These are phyloP conservation scores for Polydrusus cervinus DNA, from an alignment of 2,888 invertebrate species.

Conservation along the genomic window DNA sequence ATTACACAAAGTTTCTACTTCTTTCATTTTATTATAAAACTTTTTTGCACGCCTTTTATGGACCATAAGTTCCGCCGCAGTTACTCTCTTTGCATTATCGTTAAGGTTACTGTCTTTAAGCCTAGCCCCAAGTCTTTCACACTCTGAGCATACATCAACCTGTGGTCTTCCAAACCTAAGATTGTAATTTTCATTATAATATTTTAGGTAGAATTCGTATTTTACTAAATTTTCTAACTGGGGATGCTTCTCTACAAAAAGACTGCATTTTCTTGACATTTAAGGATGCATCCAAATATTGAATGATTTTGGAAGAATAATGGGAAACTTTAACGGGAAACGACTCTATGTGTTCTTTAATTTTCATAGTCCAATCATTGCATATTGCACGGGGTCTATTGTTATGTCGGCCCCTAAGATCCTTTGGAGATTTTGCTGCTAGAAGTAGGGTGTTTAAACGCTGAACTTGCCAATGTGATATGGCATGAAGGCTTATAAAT, in stretches of 20 bases:
- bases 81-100: conserved; percentile 49
- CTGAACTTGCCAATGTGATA: conserved; percentile 51
- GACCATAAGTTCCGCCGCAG: conserved; percentile 39
- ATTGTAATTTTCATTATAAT: conserved; percentile 58
- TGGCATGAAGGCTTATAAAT: conserved; percentile 52
- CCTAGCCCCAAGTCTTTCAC: conserved; percentile 40
- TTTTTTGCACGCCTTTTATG: conserved; percentile 44
- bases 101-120: conserved; percentile 33
- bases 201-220: conserved; percentile 54
- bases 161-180: conserved; percentile 31
- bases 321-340: conserved; percentile 54
- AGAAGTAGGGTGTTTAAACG: conserved; percentile 51
- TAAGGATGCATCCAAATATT: conserved; percentile 58
- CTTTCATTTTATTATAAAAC: conserved; percentile 51
- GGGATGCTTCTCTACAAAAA: conserved; percentile 56
- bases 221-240: conserved; percentile 56
- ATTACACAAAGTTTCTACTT: conserved; percentile 41
- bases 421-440: conserved; percentile 43
- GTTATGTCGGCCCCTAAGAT: conserved; percentile 50
- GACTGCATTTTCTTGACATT: conserved; percentile 57
- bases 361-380: conserved; percentile 50
- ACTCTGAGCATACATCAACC: conserved; percentile 47
- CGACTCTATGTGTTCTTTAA: conserved; percentile 51
- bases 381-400: conserved; percentile 52
- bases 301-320: conserved; percentile 55